Evolutionary conservation across 2,797 vertebrate species (phyloP), one percentile per base, ranked within the genome.

Genomic region (Tangara arthus): DNA sequence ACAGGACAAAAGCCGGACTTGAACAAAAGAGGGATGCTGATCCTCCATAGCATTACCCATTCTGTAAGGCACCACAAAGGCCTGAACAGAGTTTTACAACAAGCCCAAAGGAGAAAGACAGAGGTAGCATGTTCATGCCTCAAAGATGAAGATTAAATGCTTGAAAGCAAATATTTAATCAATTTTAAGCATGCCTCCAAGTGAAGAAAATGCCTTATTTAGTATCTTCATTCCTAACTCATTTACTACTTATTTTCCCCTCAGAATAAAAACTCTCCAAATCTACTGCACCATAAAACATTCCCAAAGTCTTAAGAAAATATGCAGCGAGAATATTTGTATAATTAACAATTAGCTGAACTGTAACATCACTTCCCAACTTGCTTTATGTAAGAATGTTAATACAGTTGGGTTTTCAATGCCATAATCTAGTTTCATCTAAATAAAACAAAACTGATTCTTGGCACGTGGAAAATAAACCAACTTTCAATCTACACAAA

Each of bases 391-490:
- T 60, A 95, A 94, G 77, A 96, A 90, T 27, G 61, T 82, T 93
- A 76, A 69, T 68, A 83, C 55, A 61, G 39, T 95, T 85, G 41
- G 27, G 60, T 89, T 97, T 97, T 95, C 84, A 94, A 44, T 92
- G 82, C 91, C 92, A 92, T 95, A 97, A 96, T 91, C 93, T 90
- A 65, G 63, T 94, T 96, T 94, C 73, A 94, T 86, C 90, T 96
- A 95, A 96, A 92, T 87, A 94, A 89, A 94, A 90, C 91, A 90
- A 93, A 96, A 94, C 70, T 83, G 84, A 68, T 89, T 96, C 79
- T 90, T 95, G 94, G 70, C 91, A 90, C 9, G 2, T 78, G 78
- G 76, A 96, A 94, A 82, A 81, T 79, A 93, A 96, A 81, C 65
- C 66, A 90, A 79, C 59, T 90, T 95, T 53, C 90, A 88, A 83